phyloP scores from a whole-genome alignment of 2,888 invertebrate species.

The Drosophila nigricruria region DNA sequence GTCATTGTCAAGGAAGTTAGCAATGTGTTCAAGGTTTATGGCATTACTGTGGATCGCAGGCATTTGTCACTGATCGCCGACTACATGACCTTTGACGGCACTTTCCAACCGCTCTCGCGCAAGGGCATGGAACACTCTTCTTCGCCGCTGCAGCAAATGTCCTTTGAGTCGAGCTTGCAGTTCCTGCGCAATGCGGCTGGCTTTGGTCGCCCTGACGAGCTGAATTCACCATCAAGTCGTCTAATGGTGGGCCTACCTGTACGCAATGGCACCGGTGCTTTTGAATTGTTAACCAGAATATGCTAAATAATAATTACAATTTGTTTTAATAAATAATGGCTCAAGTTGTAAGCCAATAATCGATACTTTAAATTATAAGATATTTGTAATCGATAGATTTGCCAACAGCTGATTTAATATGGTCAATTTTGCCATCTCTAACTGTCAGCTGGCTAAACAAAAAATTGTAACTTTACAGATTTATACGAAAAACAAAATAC shows the following conservation, averaged over 20 bases:
- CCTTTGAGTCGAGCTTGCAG: constrained; percentile 96
- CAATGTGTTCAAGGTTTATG: constrained; percentile 98
- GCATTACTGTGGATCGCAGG: constrained; percentile 96
- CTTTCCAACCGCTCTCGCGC: constrained; percentile 95
- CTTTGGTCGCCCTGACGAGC: constrained; percentile 88
- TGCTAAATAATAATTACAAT: constrained; percentile 52
- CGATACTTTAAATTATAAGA: neutral
- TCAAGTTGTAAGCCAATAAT: constrained; percentile 15
- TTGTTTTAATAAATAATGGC: constrained; percentile 19
- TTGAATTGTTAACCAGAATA: constrained; percentile 85
- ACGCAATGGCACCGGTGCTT: constrained; percentile 93
- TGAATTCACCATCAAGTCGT: constrained; percentile 94
- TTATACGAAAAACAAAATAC: neutral
- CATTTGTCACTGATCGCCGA: constrained; percentile 97
- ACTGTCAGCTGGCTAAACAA: constrained; percentile 18
- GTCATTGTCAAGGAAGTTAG: constrained; percentile 97
- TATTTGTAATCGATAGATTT: constrained; percentile 30
- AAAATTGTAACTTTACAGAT: constrained; percentile 87
- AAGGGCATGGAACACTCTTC: constrained; percentile 95
- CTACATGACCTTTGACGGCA: constrained; percentile 98
- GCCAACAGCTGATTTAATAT: constrained; percentile 1
- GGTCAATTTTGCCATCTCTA: constrained; percentile 20
- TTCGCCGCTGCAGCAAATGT: constrained; percentile 98
- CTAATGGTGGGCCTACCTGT: constrained; percentile 94
- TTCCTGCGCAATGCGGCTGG: constrained; percentile 92